Conservation (phyloP, 2,888 invertebrate genomes). For the Himalopsyche anomala region DNA sequence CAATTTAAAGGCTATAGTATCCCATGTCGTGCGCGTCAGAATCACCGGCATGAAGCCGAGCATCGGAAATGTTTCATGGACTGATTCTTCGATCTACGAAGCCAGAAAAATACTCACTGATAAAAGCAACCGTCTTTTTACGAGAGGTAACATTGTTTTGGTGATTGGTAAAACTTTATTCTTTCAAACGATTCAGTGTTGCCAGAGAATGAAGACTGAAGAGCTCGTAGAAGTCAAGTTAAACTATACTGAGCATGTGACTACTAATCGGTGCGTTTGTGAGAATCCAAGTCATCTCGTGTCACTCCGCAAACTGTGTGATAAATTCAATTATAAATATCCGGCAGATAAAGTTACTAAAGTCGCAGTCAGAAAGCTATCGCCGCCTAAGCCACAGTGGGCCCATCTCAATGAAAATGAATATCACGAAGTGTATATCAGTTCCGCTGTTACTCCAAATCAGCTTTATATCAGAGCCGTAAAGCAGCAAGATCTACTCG, state of each 20-base stretch:
- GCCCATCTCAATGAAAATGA: slow-evolving; percentile 74
- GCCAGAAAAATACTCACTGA: slow-evolving; percentile 69
- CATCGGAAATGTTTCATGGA: slow-evolving; percentile 73
- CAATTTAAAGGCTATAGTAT: slow-evolving; percentile 73
- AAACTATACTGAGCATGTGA: slow-evolving; percentile 76
- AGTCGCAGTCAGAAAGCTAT: slow-evolving; percentile 49
- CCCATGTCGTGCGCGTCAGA: slow-evolving; percentile 72
- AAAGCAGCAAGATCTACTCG: slow-evolving; percentile 73
- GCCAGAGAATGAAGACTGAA: slow-evolving; percentile 75
- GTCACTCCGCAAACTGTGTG: slow-evolving; percentile 74
- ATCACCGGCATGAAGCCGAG: slow-evolving; percentile 71
- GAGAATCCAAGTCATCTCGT: slow-evolving; percentile 74
- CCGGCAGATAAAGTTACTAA: slow-evolving; percentile 32
- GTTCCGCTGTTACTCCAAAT: slow-evolving; percentile 72
- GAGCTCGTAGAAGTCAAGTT: slow-evolving; percentile 76
- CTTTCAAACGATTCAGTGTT: slow-evolving; percentile 79
- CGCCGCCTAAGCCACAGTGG: slow-evolving; percentile 70
- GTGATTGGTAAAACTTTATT: slow-evolving; percentile 80
- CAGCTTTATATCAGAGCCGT: slow-evolving; percentile 75
- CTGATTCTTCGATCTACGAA: slow-evolving; percentile 69
- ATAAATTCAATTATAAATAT: slow-evolving; percentile 66
- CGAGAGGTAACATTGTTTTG: slow-evolving; percentile 75
- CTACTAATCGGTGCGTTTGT: slow-evolving; percentile 72
- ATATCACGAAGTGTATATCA: slow-evolving; percentile 72
- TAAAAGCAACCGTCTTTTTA: slow-evolving; percentile 70